Base-by-base conservation (phyloP, 2,888 invertebrate species). In the Trissolcus brochymenae region DNA sequence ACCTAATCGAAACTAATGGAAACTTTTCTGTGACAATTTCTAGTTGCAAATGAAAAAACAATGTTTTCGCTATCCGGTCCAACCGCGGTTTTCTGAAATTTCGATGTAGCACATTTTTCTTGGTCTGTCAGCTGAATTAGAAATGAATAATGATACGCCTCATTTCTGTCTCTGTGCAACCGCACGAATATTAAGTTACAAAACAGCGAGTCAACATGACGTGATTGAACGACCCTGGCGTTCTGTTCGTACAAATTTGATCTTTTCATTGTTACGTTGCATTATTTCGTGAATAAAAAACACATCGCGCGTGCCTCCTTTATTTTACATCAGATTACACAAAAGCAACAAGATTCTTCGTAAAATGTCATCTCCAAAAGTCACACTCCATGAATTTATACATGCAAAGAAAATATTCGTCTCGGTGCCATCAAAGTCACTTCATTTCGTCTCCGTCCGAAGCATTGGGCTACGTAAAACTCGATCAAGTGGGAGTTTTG, bases 401-500 rank as follows among this genome's bases (percentile, higher is more conserved):
- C 25, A 35, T 11, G 29, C 29, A 35, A 35, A 7, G 35, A 35
- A 35, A 35, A 7, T 35, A 11, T 35, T 35, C 35, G 35, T 35
- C 9, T 9, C 35, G 9, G 7, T 29, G 35, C 35, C 35, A 35
- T 35, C 35, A 35, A 9, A 35, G 35, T 2, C 9, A 11, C 35
- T 35, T 35, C 35, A 11, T 35, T 35, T 35, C 35, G 9, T 9
- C 11, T 11, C 2, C 35, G 9, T 35, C 35, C 35, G 11, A 61
- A 61, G 46, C 55, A 70, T 50, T 16, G 61, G 61, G 19, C 14
- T 16, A 35, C 16, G 55, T 67, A 53, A 70, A 70, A 61, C 70
- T 61, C 55, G 61, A 70, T 70, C 70, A 70, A 61, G 61, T 61
- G 56, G 70, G 61, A 70, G 49, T 61, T 56, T 61, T 25, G 40